A percentile compares a stretch with the other conserved stretches of the same genome.
Conservation (phyloP, 2,888 invertebrate species). For the Torymus auratus region DNA sequence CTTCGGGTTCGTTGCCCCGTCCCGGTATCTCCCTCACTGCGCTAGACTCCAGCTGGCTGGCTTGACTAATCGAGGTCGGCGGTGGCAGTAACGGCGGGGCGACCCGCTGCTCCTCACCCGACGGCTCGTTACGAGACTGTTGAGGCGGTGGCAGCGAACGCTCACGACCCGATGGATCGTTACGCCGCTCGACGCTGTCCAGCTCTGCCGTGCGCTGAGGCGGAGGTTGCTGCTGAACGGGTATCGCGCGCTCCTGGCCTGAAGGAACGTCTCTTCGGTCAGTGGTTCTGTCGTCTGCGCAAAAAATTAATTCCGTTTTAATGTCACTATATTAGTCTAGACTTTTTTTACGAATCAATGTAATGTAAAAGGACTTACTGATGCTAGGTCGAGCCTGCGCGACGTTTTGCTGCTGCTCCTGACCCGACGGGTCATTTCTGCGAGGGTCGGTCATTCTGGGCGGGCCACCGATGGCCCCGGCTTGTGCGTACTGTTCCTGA, state of each 20-base stretch:
- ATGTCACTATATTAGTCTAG: too few species aligned
- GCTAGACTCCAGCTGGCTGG: slow-evolving; percentile 65
- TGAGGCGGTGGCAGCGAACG: slow-evolving; percentile 70
- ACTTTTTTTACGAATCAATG: too few species aligned
- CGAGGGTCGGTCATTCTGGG: slow-evolving; percentile 68
- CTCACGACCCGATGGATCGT: slow-evolving; percentile 74
- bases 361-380: slow-evolving; percentile 19
- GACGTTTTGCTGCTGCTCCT: slow-evolving; percentile 64
- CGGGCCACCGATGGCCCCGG: slow-evolving; percentile 57
- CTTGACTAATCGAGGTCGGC: slow-evolving; percentile 57
- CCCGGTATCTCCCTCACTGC: slow-evolving; percentile 72
- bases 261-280: slow-evolving; percentile 53
- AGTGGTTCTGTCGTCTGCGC: slow-evolving; percentile 35
- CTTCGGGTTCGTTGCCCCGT: slow-evolving; percentile 68
- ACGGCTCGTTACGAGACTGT: slow-evolving; percentile 73
- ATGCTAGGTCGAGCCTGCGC: slow-evolving; percentile 25
- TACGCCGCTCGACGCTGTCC: slow-evolving; percentile 68
- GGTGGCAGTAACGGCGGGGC: neutral
- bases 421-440: slow-evolving; percentile 73
- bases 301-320: too few species aligned
- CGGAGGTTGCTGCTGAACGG: slow-evolving; percentile 65
- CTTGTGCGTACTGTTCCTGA: slow-evolving; percentile 71
- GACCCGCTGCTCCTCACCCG: slow-evolving; percentile 69
- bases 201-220: slow-evolving; percentile 37
- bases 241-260: slow-evolving; percentile 63